phyloP scores from a whole-genome alignment of 2,113 vertebrate genomes.

The Lipophrys pholis region DNA sequence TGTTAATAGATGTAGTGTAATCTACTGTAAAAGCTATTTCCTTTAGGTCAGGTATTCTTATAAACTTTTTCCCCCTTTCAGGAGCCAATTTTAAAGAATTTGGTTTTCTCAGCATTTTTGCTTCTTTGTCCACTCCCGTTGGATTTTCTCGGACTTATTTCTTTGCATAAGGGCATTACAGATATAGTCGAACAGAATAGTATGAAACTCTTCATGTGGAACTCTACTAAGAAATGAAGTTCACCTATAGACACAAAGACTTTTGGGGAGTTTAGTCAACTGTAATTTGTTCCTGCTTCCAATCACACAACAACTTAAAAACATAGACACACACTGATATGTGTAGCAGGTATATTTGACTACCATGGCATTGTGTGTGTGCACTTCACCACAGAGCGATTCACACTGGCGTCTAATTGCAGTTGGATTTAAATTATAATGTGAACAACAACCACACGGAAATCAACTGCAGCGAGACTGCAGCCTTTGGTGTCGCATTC shows the following conservation, averaged over 20 bases:
- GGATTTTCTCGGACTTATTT: slow-evolving; percentile 24
- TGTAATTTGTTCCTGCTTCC: neutral
- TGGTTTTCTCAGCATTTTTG: slow-evolving; percentile 51
- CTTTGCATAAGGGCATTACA: slow-evolving; percentile 10
- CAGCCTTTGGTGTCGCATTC: no score
- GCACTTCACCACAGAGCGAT: no score
- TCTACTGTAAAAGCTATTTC: slow-evolving; percentile 66
- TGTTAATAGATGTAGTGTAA: slow-evolving; percentile 64
- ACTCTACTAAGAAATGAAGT: neutral
- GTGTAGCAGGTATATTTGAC: no score
- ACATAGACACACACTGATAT: no score
- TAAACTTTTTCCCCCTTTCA: slow-evolving; percentile 29
- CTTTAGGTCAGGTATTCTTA: slow-evolving; percentile 53
- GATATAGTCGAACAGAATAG: slow-evolving; percentile 21
- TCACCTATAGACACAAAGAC: neutral
- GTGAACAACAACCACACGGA: no score
- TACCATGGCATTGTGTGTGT: no score
- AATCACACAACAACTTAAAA: no score
- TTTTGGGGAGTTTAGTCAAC: neutral
- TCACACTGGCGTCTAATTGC: no score
- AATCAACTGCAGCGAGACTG: no score
- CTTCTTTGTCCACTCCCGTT: slow-evolving; percentile 13
- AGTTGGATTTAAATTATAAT: no score
- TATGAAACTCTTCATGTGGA: neutral
- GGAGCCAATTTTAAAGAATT: slow-evolving; percentile 24